These are phyloP conservation scores for Myrmophylax atrothorax DNA, from an alignment of 2,113 vertebrate genomes.

Conservation along the genomic window DNA sequence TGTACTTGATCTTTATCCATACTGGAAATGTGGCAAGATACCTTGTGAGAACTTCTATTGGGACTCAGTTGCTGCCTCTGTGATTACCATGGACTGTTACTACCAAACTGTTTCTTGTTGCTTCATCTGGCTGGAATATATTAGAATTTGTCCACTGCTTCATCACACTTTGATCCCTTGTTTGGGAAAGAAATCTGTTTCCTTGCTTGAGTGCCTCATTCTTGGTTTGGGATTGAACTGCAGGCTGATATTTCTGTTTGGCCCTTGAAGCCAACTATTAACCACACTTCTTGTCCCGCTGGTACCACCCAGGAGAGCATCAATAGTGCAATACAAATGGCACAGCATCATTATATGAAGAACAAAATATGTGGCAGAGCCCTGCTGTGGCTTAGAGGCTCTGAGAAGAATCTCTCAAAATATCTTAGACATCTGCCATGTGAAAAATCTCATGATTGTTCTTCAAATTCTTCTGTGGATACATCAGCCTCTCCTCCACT, in stretches of 20 bases:
- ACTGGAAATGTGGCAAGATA: background rate
- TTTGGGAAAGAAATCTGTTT: conserved; percentile 52
- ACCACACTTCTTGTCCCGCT: conserved; percentile 53
- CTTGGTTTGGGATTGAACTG: conserved; percentile 3
- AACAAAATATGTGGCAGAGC: conserved; percentile 50
- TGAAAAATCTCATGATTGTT: conserved; percentile 59
- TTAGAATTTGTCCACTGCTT: conserved; percentile 18
- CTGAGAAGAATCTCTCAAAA: conserved; percentile 55
- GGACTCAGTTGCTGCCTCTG: background rate
- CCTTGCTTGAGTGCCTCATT: conserved; percentile 18
- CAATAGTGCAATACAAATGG: conserved; percentile 31
- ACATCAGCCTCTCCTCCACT: conserved; percentile 32
- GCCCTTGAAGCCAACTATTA: conserved; percentile 36
- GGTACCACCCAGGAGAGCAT: conserved; percentile 58
- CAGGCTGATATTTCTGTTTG: conserved; percentile 59
- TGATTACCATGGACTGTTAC: conserved; percentile 6
- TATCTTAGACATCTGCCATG: conserved; percentile 64
- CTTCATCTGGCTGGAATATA: conserved; percentile 54
- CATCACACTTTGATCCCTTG: conserved; percentile 43
- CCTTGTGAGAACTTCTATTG: conserved; percentile 34
- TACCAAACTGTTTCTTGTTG: background rate
- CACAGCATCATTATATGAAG: background rate
- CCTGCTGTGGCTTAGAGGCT: conserved; percentile 55
- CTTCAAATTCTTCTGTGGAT: conserved; percentile 45
- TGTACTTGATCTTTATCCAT: conserved; percentile 16